Conservation (phyloP, 2,888 invertebrate species). For the Cheilosia vulpina region DNA sequence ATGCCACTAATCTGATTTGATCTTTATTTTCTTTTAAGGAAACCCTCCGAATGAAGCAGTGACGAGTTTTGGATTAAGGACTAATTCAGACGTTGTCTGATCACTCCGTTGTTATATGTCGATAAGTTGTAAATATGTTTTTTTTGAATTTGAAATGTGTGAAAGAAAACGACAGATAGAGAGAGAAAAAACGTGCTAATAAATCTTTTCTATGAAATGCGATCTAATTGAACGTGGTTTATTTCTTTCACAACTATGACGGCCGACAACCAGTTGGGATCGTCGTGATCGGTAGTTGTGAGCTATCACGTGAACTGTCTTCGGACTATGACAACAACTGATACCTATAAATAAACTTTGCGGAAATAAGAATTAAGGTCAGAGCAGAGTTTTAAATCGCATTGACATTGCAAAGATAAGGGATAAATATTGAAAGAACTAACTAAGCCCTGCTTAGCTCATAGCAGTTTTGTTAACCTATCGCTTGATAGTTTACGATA, state of each 20-base stretch:
- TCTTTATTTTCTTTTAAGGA: slow-evolving; percentile 55
- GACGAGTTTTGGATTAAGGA: slow-evolving; percentile 41
- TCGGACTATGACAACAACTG: not conserved
- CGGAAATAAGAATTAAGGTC: too few species aligned
- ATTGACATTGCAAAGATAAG: too few species aligned
- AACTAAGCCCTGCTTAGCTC: too few species aligned
- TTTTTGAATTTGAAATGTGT: slow-evolving; percentile 20
- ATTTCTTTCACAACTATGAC: not conserved
- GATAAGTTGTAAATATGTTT: slow-evolving; percentile 10
- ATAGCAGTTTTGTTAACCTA: too few species aligned
- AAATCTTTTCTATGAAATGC: slow-evolving; percentile 42
- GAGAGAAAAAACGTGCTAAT: slow-evolving; percentile 45
- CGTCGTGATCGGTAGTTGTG: slow-evolving; percentile 31
- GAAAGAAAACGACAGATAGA: not conserved
- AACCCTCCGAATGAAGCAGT: slow-evolving; percentile 49
- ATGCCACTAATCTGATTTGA: slow-evolving; percentile 31
- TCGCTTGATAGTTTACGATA: too few species aligned
- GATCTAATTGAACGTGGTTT: slow-evolving; percentile 32
- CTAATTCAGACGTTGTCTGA: slow-evolving; percentile 30
- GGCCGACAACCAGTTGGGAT: slow-evolving; percentile 28
- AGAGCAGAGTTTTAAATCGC: too few species aligned
- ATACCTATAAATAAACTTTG: too few species aligned
- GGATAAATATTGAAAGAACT: too few species aligned
- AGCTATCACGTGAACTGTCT: not conserved
- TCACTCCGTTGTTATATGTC: slow-evolving; percentile 14